Conservation (phyloP, 2,888 invertebrate species). For the Volucella inflata region DNA sequence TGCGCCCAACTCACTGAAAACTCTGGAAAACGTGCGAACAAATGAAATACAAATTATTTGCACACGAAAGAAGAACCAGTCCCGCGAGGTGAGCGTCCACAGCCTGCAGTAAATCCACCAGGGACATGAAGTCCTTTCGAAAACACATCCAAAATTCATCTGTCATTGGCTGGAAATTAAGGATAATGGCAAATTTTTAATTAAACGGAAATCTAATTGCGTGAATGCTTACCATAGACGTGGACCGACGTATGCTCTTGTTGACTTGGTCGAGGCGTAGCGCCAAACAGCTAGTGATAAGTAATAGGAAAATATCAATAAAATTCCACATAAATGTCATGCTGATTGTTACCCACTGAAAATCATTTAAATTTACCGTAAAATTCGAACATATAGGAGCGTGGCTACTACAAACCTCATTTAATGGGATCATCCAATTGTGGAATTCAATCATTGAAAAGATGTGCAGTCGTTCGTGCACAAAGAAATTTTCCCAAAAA, state of each 20-base stretch:
- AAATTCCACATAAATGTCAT: constrained; percentile 90
- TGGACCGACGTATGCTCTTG: constrained; percentile 83
- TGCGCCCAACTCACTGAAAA: constrained; percentile 79
- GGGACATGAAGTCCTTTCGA: constrained; percentile 87
- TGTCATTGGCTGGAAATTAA: constrained; percentile 82
- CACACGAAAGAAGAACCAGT: constrained; percentile 87
- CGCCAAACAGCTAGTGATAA: constrained; percentile 87
- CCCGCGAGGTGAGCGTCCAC: constrained; percentile 87
- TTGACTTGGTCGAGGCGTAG: constrained; percentile 87
- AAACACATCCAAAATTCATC: constrained; percentile 88
- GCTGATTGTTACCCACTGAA: constrained; percentile 80
- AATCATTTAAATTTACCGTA: constrained; percentile 5
- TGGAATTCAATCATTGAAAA: constrained; percentile 79
- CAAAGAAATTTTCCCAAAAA: constrained; percentile 80
- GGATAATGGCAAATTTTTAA: constrained; percentile 19
- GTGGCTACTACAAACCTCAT: constrained; percentile 76
- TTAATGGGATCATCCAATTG: constrained; percentile 78
- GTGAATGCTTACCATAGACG: constrained; percentile 82
- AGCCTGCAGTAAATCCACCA: constrained; percentile 86
- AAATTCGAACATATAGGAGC: not conserved
- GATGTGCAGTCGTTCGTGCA: constrained; percentile 79
- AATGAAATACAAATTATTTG: constrained; percentile 89
- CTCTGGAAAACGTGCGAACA: constrained; percentile 88
- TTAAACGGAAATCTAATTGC: not conserved
- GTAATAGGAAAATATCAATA: constrained; percentile 88